Evolutionary conservation across 1,140 invertebrate species (phyloP).

Genomic region (Bombus consobrinus): DNA sequence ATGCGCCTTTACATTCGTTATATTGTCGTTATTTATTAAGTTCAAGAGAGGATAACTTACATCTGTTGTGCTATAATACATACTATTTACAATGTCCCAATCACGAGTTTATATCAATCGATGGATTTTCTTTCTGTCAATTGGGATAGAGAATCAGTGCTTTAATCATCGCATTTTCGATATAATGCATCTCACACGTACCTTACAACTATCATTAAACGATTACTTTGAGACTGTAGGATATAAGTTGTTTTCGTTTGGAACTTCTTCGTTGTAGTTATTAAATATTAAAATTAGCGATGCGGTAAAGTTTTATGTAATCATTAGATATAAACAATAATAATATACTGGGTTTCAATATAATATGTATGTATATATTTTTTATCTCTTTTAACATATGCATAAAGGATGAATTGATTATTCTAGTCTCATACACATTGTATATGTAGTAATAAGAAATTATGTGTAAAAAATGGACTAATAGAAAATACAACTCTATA

Average conservation of each 20-base stretch:
- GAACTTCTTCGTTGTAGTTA: constrained; percentile 51
- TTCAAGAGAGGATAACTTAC: constrained; percentile 77
- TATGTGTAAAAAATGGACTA: constrained; percentile 2
- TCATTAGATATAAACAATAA: constrained; percentile 28
- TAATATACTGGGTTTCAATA: neutral
- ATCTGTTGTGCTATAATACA: constrained; percentile 77
- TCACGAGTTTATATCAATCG: constrained; percentile 26
- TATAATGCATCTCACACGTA: constrained; percentile 57
- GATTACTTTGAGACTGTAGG: constrained; percentile 60
- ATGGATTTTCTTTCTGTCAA: constrained; percentile 41
- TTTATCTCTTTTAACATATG: neutral
- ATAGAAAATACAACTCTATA: constrained; percentile 51
- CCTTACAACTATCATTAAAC: constrained; percentile 62
- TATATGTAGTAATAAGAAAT: constrained; percentile 1
- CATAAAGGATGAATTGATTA: neutral
- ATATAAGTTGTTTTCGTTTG: constrained; percentile 52
- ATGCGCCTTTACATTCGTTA: constrained; percentile 62
- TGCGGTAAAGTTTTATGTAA: neutral
- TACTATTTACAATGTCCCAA: constrained; percentile 74
- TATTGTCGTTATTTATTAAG: constrained; percentile 81
- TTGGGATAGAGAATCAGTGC: constrained; percentile 34
- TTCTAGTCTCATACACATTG: too few species aligned
- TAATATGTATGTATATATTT: neutral
- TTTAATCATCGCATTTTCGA: constrained; percentile 27
- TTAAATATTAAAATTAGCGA: constrained; percentile 23